Conservation (phyloP, 2,797 vertebrate genomes). For the Sparus aurata region DNA sequence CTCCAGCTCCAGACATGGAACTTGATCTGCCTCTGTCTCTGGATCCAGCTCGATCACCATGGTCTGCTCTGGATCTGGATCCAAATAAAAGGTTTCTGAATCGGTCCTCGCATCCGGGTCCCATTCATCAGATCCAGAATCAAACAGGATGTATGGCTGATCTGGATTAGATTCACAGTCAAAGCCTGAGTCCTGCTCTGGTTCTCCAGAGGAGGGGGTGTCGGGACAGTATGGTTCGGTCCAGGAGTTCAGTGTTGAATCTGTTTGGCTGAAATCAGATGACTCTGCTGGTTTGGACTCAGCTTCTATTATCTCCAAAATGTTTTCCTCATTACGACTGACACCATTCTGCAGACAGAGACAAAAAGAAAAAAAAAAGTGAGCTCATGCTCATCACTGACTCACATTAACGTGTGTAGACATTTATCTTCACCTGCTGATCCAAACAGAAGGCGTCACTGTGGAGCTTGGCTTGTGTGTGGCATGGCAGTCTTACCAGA, state of each 20-base stretch:
- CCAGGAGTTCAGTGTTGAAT: conserved; percentile 39
- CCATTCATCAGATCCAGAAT: conserved; percentile 68
- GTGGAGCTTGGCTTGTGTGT: conserved; percentile 1
- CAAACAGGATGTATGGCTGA: conserved; percentile 69
- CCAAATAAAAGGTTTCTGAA: conserved; percentile 68
- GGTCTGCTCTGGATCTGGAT: conserved; percentile 70
- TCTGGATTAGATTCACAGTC: conserved; percentile 70
- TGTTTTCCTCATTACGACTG: conserved; percentile 19
- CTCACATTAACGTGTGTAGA: background rate
- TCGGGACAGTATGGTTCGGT: conserved; percentile 64
- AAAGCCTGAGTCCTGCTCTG: conserved; percentile 68
- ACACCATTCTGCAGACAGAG: conserved; percentile 50
- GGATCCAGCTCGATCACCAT: conserved; percentile 69
- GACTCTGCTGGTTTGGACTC: conserved; percentile 15
- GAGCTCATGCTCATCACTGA: background rate
- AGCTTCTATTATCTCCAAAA: conserved; percentile 27
- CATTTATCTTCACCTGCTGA: conserved; percentile 58
- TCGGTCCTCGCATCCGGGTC: conserved; percentile 48
- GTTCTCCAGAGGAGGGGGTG: conserved; percentile 45
- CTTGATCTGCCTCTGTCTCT: conserved; percentile 60
- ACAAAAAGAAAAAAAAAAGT: background rate
- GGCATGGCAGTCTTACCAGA: conserved; percentile 57
- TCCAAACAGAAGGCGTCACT: background rate
- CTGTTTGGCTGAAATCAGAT: conserved; percentile 69
- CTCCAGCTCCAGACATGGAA: conserved; percentile 40